Percentiles rank a stretch among this genome's conserved stretches.
Conservation (phyloP, 2,113 vertebrate species). For the Phaetusa simplex region DNA sequence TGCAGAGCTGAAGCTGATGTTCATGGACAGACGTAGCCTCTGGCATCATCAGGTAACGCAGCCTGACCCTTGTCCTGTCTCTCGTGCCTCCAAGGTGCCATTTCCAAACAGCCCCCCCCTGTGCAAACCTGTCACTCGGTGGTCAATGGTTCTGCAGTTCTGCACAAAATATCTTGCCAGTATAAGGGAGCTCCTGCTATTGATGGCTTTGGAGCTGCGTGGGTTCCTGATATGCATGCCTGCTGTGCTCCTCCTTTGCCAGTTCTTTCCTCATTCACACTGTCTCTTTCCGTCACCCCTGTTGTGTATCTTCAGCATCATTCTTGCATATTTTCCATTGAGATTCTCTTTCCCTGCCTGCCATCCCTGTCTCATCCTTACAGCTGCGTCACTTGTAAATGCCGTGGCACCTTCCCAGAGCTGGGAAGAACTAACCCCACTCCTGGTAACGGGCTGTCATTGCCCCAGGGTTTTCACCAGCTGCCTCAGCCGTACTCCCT, state of each 20-base stretch:
- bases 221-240: not conserved
- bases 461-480: not conserved
- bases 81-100: rapidly evolving
- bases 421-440: not conserved
- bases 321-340: not conserved
- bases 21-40: not conserved
- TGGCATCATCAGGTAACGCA: not conserved
- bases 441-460: not conserved
- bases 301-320: not conserved
- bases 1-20: not conserved
- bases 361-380: not conserved
- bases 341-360: not conserved
- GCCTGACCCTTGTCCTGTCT: not conserved
- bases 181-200: not conserved
- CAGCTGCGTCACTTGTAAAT: not conserved
- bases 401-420: not conserved
- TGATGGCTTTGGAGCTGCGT: not conserved
- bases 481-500: not conserved
- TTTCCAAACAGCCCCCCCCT: not conserved
- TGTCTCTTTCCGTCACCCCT: not conserved
- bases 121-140: rapidly evolving
- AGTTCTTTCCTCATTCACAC: not conserved
- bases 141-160: not conserved
- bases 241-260: not conserved
- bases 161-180: not conserved